phyloP scores from a whole-genome alignment of 2,888 invertebrate genomes.

The Teinopalpus imperialis region DNA sequence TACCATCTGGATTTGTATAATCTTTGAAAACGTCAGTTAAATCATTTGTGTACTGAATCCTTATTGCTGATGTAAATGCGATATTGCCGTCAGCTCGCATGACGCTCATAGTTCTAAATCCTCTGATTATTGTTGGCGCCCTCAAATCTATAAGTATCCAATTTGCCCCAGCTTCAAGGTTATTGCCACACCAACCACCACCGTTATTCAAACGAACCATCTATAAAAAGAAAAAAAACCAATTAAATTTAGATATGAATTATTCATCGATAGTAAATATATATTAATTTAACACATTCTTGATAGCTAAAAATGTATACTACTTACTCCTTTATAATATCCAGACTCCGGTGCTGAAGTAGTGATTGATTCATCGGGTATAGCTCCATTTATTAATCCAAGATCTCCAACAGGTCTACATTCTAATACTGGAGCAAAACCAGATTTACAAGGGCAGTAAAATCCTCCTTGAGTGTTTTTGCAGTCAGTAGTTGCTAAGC shows the following conservation, averaged over 20 bases:
- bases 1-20: slow-evolving; percentile 95
- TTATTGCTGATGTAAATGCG: slow-evolving; percentile 94
- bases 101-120: slow-evolving; percentile 95
- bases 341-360: slow-evolving; percentile 92
- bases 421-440: slow-evolving; percentile 92
- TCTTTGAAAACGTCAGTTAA: slow-evolving; percentile 94
- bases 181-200: slow-evolving; percentile 95
- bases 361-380: slow-evolving; percentile 94
- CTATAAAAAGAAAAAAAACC: slow-evolving; percentile 62
- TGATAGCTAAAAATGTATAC: too few species aligned
- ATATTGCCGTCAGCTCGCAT: slow-evolving; percentile 90
- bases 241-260: too few species aligned
- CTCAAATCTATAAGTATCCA: slow-evolving; percentile 94
- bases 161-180: slow-evolving; percentile 92
- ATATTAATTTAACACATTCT: too few species aligned
- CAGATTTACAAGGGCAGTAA: slow-evolving; percentile 92
- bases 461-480: slow-evolving; percentile 94
- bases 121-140: slow-evolving; percentile 93
- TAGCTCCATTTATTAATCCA: slow-evolving; percentile 92
- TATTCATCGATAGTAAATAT: too few species aligned
- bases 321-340: slow-evolving; percentile 89
- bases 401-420: slow-evolving; percentile 95
- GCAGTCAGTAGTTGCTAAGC: slow-evolving; percentile 94
- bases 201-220: slow-evolving; percentile 92
- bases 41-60: slow-evolving; percentile 94